phyloP scores from a whole-genome alignment of 1,140 invertebrate species.

The Zaprionus camerounensis region DNA sequence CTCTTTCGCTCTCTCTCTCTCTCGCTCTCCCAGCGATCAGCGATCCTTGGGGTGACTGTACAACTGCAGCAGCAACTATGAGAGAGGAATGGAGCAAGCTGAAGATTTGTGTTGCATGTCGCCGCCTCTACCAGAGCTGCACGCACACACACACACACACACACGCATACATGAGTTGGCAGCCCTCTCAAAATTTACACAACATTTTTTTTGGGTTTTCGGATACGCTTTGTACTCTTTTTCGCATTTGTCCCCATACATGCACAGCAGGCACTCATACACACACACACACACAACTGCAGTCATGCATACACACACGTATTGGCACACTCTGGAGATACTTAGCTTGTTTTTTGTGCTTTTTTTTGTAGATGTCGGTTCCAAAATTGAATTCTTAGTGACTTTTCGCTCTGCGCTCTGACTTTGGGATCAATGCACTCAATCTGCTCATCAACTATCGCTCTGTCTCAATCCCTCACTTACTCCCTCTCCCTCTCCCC shows the following conservation, averaged over 20 bases:
- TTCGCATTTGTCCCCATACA: slow-evolving; percentile 40
- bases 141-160: slow-evolving; percentile 4
- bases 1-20: neutral
- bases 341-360: slow-evolving; percentile 21
- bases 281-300: neutral
- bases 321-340: neutral
- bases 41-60: slow-evolving; percentile 54
- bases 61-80: slow-evolving; percentile 41
- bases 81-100: slow-evolving; percentile 6
- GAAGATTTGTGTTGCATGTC: slow-evolving; percentile 14
- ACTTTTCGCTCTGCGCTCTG: slow-evolving; percentile 19
- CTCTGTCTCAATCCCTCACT: neutral
- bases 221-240: slow-evolving; percentile 31
- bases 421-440: slow-evolving; percentile 63
- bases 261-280: slow-evolving; percentile 11
- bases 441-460: slow-evolving; percentile 3
- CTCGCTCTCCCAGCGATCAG: neutral
- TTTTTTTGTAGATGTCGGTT: slow-evolving; percentile 36
- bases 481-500: neutral
- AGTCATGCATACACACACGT: slow-evolving; percentile 1
- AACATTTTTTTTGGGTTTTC: slow-evolving; percentile 43
- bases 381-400: slow-evolving; percentile 33
- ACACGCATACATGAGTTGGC: slow-evolving; percentile 1
- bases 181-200: slow-evolving; percentile 43
- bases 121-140: slow-evolving; percentile 17